Evolutionary conservation across 2,888 invertebrate genomes (phyloP), one percentile per base, ranked within the genome.

Genomic region (Lasioglossum lativentre): DNA sequence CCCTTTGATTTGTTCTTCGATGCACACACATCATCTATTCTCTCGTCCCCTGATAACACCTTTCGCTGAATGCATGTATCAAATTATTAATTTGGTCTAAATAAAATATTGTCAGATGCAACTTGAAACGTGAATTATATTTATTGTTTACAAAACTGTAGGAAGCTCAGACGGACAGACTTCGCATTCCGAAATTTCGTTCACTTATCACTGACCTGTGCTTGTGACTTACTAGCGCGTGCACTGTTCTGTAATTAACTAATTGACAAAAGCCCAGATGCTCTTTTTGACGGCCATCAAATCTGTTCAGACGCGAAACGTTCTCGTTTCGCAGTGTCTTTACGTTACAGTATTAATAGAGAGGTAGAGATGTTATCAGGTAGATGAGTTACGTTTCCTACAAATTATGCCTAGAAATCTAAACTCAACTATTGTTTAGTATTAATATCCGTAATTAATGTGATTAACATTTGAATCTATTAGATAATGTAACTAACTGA

Each of bases 21-120:
- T 71, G 76, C 68, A 75, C 86, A 75, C 86, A 79, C 78, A 81
- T 90, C 81, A 79, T 87, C 71, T 85, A 82, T 78, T 84, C 85
- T 85, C 85, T 80, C 83, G 82, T 91, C 86, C 87, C 82, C 89
- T 87, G 91, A 82, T 91, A 91, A 90, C 91, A 90, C 85, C 85
- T 85, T 88, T 86, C 73, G 72, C 80, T 89, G 63, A 79, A 86
- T 76, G 81, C 86, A 86, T 86, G 86, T 86, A 86, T 86, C 86
- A 78, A 82, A 86, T 86, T 85, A n/a, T n/a, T 82, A 82, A 86
- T 86, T 86, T 86, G 78, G 63, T 86, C 86, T 70, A 82, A 86
- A 86, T 86, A 86, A 86, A 86, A 82, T 78, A 86, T 78, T 83
- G 78, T 75, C 81, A 78, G 81, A 82, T 75, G 82, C 78, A 73